phyloP scores from a whole-genome alignment of 2,888 invertebrate species.

The Sepiola atlantica region DNA sequence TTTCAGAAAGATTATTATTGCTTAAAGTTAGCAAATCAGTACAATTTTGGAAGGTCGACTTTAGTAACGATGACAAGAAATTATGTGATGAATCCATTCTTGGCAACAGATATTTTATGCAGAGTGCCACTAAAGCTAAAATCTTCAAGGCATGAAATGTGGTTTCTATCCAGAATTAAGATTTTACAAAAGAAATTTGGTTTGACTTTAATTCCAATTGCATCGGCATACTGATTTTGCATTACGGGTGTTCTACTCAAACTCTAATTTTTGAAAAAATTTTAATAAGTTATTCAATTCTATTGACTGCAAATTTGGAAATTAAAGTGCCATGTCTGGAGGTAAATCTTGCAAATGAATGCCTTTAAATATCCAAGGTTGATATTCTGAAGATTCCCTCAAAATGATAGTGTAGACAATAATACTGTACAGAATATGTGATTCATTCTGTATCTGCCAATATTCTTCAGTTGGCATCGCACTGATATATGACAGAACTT shows the following conservation, averaged over 20 bases:
- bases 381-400: background rate
- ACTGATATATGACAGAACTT: background rate
- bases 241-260: background rate
- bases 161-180: background rate
- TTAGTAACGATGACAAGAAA: background rate
- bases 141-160: constrained; percentile 34
- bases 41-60: background rate
- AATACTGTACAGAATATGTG: background rate
- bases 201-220: background rate
- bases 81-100: background rate
- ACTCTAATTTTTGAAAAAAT: background rate
- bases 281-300: constrained; percentile 12
- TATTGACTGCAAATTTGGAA: constrained; percentile 1
- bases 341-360: background rate
- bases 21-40: background rate
- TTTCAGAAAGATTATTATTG: background rate
- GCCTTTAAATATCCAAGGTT: background rate
- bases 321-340: background rate
- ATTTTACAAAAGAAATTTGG: background rate
- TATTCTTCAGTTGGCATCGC: background rate
- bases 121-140: background rate
- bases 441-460: background rate
- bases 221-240: constrained; percentile 34
- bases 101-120: background rate
- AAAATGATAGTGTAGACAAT: background rate